These are phyloP conservation scores for Serinus canaria DNA, from an alignment of 2,113 vertebrate genomes.

Conservation along the genomic window DNA sequence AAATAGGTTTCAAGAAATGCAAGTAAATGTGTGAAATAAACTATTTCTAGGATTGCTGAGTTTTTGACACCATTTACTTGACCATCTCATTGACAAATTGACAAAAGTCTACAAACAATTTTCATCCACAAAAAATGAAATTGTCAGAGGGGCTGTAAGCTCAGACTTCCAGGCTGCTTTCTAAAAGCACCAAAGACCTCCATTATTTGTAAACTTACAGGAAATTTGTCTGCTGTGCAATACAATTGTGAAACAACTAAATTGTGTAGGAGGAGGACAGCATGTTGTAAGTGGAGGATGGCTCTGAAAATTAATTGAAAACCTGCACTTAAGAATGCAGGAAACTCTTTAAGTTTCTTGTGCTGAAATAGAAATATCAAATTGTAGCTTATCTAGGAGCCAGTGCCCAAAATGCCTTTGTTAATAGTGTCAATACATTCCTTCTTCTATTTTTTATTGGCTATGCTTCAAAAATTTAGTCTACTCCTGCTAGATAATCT, in stretches of 20 bases:
- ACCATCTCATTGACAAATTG: not conserved
- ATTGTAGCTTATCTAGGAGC: not conserved
- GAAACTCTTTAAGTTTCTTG: not conserved
- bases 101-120: not conserved
- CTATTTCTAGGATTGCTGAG: not conserved
- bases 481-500: not conserved
- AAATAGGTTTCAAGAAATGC: not conserved
- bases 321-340: not conserved
- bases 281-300: not conserved
- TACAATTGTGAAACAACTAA: slow-evolving; percentile 1
- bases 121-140: not conserved
- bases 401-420: not conserved
- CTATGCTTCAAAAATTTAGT: not conserved
- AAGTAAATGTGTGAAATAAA: not conserved
- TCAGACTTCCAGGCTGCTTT: not conserved
- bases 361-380: not conserved
- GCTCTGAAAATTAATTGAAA: not conserved
- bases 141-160: not conserved
- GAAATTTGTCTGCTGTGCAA: slow-evolving; percentile 2
- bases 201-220: slow-evolving; percentile 19
- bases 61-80: not conserved
- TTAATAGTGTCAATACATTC: not conserved
- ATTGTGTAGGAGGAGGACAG: not conserved
- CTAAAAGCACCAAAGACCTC: not conserved
- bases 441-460: not conserved